Conservation (phyloP, 2,888 invertebrate species). For the Andrena haemorrhoa region DNA sequence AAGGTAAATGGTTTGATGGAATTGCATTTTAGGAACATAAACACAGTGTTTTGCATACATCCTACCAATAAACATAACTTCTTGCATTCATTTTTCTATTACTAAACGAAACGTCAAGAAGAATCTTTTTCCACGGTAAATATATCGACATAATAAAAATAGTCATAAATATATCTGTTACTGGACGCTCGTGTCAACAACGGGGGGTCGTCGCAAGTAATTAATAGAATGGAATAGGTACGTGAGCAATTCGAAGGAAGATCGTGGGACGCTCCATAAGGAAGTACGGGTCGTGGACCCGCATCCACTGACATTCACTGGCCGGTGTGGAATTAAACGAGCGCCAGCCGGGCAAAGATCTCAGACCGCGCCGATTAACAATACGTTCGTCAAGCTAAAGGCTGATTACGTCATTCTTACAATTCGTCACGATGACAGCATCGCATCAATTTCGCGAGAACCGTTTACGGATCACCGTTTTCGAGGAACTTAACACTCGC, state of each 20-base stretch:
- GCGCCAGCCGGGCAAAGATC: constrained; percentile 33
- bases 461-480: constrained; percentile 9
- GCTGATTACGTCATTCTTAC: constrained; percentile 56
- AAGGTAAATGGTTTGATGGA: too few species aligned
- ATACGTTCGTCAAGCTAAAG: constrained; percentile 46
- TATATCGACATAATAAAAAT: too few species aligned
- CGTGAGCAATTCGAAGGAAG: constrained; percentile 16
- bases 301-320: constrained; percentile 66
- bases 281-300: constrained; percentile 53
- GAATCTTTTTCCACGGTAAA: too few species aligned
- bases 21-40: too few species aligned
- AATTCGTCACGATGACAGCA: constrained; percentile 33
- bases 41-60: too few species aligned
- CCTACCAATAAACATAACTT: too few species aligned
- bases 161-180: too few species aligned
- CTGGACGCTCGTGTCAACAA: too few species aligned
- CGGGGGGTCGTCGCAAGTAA: neutral
- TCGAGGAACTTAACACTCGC: too few species aligned
- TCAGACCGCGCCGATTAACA: constrained; percentile 53
- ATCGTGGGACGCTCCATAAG: constrained; percentile 25
- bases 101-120: too few species aligned
- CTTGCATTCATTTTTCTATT: too few species aligned
- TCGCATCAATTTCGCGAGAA: constrained; percentile 34
- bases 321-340: constrained; percentile 41
- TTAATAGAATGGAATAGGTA: neutral